Evolutionary conservation across 2,888 invertebrate species (phyloP).

Genomic region (Acanthoscelides obtectus): DNA sequence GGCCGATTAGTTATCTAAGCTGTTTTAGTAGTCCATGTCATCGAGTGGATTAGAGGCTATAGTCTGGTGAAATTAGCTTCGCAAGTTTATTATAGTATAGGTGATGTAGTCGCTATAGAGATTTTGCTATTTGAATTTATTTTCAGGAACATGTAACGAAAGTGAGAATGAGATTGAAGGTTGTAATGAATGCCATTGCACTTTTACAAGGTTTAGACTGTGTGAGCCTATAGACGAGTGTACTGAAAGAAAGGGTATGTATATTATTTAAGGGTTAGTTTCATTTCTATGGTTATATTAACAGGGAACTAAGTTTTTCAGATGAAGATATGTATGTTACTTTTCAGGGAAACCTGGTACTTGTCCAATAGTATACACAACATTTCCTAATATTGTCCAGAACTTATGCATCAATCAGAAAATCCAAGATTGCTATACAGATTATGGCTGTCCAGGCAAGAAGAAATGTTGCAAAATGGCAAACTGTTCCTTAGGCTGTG

Average conservation of each 20-base stretch:
- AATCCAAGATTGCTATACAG: conserved; percentile 19
- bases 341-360: conserved; percentile 17
- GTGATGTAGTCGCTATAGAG: too few relatives aligned
- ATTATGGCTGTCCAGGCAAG: conserved; percentile 18
- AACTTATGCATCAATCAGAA: conserved; percentile 5
- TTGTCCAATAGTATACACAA: conserved; percentile 7
- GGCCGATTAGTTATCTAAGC: too few relatives aligned
- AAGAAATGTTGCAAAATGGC: conserved; percentile 20
- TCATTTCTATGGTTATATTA: too few relatives aligned
- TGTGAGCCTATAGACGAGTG: conserved; percentile 14
- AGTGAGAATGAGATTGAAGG: conserved; percentile 13
- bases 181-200: conserved; percentile 18
- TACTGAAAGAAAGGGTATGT: conserved; percentile 1
- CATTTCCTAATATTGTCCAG: not conserved
- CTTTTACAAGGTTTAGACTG: conserved; percentile 16
- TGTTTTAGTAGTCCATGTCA: too few relatives aligned
- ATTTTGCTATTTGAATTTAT: not conserved
- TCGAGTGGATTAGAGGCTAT: too few relatives aligned
- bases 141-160: conserved; percentile 15
- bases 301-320: too few relatives aligned
- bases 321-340: too few relatives aligned
- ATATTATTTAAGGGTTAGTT: too few relatives aligned
- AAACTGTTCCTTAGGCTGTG: conserved; percentile 12
- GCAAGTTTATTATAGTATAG: too few relatives aligned
- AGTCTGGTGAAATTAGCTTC: too few relatives aligned